Conservation (phyloP, 2,113 vertebrate genomes). For the Perca schrenkii region DNA sequence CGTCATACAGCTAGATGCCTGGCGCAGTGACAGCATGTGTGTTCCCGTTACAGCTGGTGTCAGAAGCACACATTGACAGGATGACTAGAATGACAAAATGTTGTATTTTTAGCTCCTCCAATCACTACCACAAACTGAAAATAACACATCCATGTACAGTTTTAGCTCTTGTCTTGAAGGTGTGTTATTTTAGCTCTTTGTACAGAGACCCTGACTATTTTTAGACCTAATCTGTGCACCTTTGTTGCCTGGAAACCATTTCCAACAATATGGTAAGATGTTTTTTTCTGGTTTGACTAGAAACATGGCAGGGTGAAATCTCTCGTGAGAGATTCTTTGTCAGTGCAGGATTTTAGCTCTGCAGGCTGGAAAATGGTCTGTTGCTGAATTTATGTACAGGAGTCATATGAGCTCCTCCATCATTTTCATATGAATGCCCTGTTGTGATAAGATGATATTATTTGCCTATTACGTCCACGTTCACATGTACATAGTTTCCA, state of each 20-base stretch:
- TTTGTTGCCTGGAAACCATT: constrained; percentile 80
- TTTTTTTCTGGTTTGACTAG: constrained; percentile 49
- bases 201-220: constrained; percentile 64
- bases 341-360: neutral
- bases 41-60: constrained; percentile 44
- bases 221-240: constrained; percentile 64
- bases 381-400: constrained; percentile 49
- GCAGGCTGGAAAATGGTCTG: neutral
- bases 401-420: constrained; percentile 13
- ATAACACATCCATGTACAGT: constrained; percentile 44
- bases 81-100: neutral
- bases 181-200: constrained; percentile 56
- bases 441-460: constrained; percentile 3
- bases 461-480: constrained; percentile 24
- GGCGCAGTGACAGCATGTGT: constrained; percentile 50
- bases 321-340: constrained; percentile 2
- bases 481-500: neutral
- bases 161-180: constrained; percentile 50
- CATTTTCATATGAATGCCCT: constrained; percentile 51
- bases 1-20: constrained; percentile 31
- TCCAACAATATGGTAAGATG: constrained; percentile 35
- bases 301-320: constrained; percentile 27
- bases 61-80: constrained; percentile 16
- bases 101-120: constrained; percentile 63
- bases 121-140: constrained; percentile 43